A percentile compares a stretch with the other conserved stretches of the same genome.
phyloP scores from a whole-genome alignment of 1,140 invertebrate genomes.

The Oryzaephilus surinamensis region DNA sequence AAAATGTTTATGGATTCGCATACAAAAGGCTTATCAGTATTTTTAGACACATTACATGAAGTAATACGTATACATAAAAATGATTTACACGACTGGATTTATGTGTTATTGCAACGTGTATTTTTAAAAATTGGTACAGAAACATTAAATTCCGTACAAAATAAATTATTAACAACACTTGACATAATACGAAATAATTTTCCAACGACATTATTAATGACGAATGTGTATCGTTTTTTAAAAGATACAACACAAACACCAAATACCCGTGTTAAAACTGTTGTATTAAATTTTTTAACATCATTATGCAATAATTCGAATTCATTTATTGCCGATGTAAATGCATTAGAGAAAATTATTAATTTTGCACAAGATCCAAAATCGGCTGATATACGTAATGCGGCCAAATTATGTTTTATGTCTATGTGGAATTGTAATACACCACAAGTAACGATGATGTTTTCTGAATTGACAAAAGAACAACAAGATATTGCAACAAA shows the following conservation, averaged over 20 bases:
- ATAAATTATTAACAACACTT: constrained; percentile 78
- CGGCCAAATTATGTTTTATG: constrained; percentile 68
- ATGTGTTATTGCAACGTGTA: constrained; percentile 65
- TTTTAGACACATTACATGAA: constrained; percentile 85
- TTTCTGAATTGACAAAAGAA: constrained; percentile 71
- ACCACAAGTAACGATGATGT: constrained; percentile 71
- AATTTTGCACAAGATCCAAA: constrained; percentile 57
- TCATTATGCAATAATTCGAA: constrained; percentile 53
- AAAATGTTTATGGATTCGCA: constrained; percentile 98
- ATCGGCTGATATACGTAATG: constrained; percentile 65
- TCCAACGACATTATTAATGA: constrained; percentile 47
- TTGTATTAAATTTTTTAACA: constrained; percentile 55
- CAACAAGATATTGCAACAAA: constrained; percentile 72
- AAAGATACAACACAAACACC: constrained; percentile 85
- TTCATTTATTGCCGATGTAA: constrained; percentile 34
- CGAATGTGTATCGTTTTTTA: constrained; percentile 58
- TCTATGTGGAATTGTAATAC: constrained; percentile 85
- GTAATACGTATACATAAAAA: constrained; percentile 77
- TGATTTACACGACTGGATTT: constrained; percentile 85
- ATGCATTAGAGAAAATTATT: constrained; percentile 58
- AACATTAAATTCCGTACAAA: constrained; percentile 78
- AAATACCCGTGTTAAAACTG: constrained; percentile 66
- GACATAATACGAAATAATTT: constrained; percentile 72
- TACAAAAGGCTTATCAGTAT: constrained; percentile 88
- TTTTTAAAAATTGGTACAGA: constrained; percentile 86